These are phyloP conservation scores for Colostygia pectinataria DNA, from an alignment of 2,888 invertebrate species.

Conservation along the genomic window DNA sequence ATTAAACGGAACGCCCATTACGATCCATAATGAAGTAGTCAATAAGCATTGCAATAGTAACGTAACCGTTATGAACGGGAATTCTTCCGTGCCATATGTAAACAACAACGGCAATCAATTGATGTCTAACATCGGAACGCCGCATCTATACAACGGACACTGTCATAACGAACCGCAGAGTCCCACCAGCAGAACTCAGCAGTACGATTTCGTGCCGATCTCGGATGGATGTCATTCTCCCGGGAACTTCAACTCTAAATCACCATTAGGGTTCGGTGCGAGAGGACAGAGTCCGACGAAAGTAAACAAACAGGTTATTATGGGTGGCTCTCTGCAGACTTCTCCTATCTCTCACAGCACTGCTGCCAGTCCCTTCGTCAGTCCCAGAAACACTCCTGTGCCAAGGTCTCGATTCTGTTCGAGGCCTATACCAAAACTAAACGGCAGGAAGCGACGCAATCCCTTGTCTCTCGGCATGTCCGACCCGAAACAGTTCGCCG, in stretches of 20 bases:
- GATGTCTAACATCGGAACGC: slow-evolving; percentile 44
- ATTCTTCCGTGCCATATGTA: slow-evolving; percentile 44
- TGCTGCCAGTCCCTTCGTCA: slow-evolving; percentile 91
- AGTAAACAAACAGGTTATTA: slow-evolving; percentile 58
- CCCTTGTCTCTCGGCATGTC: slow-evolving; percentile 60
- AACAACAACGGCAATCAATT: slow-evolving; percentile 45
- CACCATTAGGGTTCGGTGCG: slow-evolving; percentile 66
- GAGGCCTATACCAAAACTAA: slow-evolving; percentile 73
- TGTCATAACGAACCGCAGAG: slow-evolving; percentile 85
- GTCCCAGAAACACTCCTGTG: slow-evolving; percentile 90
- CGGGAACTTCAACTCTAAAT: slow-evolving; percentile 71
- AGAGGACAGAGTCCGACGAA: slow-evolving; percentile 69
- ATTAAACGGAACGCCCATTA: slow-evolving; percentile 47
- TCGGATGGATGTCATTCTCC: slow-evolving; percentile 90
- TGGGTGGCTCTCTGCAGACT: slow-evolving; percentile 71
- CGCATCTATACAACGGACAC: slow-evolving; percentile 66
- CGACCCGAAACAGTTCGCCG: slow-evolving; percentile 68
- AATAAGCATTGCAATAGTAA: slow-evolving; percentile 52
- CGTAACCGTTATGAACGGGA: slow-evolving; percentile 57
- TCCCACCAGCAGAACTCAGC: slow-evolving; percentile 89
- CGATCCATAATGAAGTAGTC: slow-evolving; percentile 45
- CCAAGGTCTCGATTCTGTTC: slow-evolving; percentile 85
- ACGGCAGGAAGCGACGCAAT: slow-evolving; percentile 65
- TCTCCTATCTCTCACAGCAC: slow-evolving; percentile 85
- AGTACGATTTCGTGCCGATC: slow-evolving; percentile 94